phyloP scores from a whole-genome alignment of 2,797 vertebrate genomes.

The Antrozous pallidus region DNA sequence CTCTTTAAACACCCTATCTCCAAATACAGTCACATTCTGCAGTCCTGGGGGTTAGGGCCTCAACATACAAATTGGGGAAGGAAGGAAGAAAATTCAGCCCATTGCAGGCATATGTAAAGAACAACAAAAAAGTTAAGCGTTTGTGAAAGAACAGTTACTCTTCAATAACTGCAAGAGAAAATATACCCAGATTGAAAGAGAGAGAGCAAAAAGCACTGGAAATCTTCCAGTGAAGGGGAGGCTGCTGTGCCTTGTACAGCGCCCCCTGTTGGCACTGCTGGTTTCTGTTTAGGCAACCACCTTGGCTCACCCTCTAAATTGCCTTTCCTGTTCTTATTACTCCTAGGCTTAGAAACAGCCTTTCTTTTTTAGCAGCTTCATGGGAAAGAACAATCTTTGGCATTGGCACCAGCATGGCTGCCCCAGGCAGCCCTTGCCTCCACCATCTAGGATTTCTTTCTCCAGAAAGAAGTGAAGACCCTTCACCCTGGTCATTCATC shows the following conservation, averaged over 20 bases:
- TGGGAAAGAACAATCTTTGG: slow-evolving; percentile 10
- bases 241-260: background rate
- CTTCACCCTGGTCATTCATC: slow-evolving; percentile 81
- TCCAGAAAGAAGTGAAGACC: slow-evolving; percentile 74
- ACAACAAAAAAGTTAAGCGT: background rate
- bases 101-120: background rate
- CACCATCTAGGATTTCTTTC: slow-evolving; percentile 58
- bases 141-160: background rate
- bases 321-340: background rate
- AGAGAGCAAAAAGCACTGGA: background rate
- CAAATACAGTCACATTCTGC: background rate
- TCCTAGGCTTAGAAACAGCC: background rate
- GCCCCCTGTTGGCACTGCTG: slow-evolving; percentile 32
- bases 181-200: background rate
- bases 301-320: slow-evolving; percentile 27
- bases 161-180: slow-evolving; percentile 7
- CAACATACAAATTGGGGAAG: background rate
- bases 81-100: background rate
- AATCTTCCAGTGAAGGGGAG: background rate
- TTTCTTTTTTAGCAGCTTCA: background rate
- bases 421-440: slow-evolving; percentile 30
- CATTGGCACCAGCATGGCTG: background rate
- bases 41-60: background rate
- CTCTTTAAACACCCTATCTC: background rate
- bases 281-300: background rate